Evolutionary conservation across 2,797 vertebrate genomes (phyloP), one percentile per base, ranked within the genome.

Genomic region (Melanotaenia parkinsoni): DNA sequence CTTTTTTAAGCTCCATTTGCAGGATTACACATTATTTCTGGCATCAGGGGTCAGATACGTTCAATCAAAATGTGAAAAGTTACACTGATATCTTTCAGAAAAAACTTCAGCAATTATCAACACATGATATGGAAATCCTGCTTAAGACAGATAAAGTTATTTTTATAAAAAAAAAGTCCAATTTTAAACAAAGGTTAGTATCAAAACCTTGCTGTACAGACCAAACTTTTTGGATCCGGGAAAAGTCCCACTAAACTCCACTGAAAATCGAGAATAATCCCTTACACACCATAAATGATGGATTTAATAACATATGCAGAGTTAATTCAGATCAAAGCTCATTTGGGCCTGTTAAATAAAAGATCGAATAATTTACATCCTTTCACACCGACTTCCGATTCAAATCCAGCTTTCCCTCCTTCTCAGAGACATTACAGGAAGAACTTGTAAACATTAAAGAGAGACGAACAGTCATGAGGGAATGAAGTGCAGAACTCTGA

Each of bases 371-470:
- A 67, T 81, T 58, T 51, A 33, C 33, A 37, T 60, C 13, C 13
- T 11, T 56, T 76, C 51, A 43, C 38, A 79, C 68, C 59, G 57
- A 83, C 78, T 74, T 74, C 40, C 51, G 70, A 53, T 67, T 80
- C 51, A 63, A 76, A 69, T 59, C 50, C 69, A 65, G 58, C 70
- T 63, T 67, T 50, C 32, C 40, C 28, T 37, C 35, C 3, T 20
- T 35, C 3, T 43, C 35, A 35, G 33, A 38, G 58, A 32, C 13
- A 2, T 63, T 50, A 24, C 51, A 75, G 58, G 50, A 59, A 71
- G 63, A 69, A 58, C 51, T 54, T 67, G 32, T 35, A 74, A 69
- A 70, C 47, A 63, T 67, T 61, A 58, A 32, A 67, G 22, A 40
- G 47, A 22, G 1, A 54, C 11, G 7, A 67, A 54, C 7, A 58